Base-by-base conservation (phyloP, 2,113 vertebrate species). In the Eonycteris spelaea region DNA sequence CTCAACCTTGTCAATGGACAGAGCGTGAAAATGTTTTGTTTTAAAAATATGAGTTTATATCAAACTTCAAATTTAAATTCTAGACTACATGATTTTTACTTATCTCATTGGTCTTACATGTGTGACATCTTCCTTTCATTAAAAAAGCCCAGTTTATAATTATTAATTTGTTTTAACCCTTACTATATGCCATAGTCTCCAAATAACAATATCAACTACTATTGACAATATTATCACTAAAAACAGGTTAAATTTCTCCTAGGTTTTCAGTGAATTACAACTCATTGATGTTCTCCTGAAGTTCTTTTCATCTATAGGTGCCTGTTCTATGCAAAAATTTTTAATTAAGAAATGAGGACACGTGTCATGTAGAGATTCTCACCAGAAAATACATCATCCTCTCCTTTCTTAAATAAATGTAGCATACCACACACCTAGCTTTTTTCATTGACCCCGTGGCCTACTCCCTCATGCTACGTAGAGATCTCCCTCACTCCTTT, bases 381-480 rank as follows among this genome's bases (percentile, higher is more conserved):
- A 38, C 16, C 59, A 59, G 35, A 55, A 95, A 87, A 33, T 6
- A 73, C 6, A 48, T 1, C 11, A 13, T 38, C 33, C 45, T 6
- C 33, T 65, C n/a, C 45, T 83, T 73, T 83, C 65, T 74, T 55
- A 43, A 79, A 45, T 45, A 74, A 74, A 68, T 12, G 33, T 22
- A 40, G 67, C 61, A 45, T 16, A 22, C 24, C 61, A 38, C 68
- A 73, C 15, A 35, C 19, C 70, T 43, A 45, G 19, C 8, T 38
- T 18, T 43, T 16, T 3, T 16, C 71, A 18, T 12, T 6, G 43
- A 24, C 12, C 28, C 30, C 40, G 26, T 70, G 57, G 24, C 15
- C 22, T 19, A 28, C 16, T 61, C 30, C 5, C 28, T 30, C 1
- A 1, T 33, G 38, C 22, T 28, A 0, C 1, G 5, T 1, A 2